Base-by-base conservation (phyloP, 2,113 vertebrate species). In the Phalacrocorax brasilianus region DNA sequence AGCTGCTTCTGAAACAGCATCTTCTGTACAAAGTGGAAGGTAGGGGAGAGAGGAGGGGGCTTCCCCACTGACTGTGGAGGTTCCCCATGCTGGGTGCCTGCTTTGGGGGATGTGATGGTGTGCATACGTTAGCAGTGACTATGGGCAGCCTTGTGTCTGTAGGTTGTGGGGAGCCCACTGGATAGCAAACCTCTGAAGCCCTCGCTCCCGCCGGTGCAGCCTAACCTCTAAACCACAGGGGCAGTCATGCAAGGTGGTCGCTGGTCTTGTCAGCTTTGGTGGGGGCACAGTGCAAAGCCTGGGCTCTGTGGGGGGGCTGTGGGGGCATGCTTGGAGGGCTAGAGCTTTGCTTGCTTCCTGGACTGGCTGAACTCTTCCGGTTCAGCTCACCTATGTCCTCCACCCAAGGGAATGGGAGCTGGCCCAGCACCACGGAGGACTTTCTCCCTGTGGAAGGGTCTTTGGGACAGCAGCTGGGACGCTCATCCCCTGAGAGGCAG, bases 111-210 rank as follows among this genome's bases (percentile, higher is more conserved):
- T 0, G 2, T 2, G 1, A 17, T 75, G n/a, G 20, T 2, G 3
- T 2, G 2, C 1, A 0, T 4, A 15, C 10, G 19, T 40, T 21
- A 12, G 52, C 2, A 5, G 26, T 4, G 59, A 19, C 30, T 53
- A 5, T 1, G 5, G 30, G 8, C n/a, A 76, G 71, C 19, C 22
- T 56, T 0, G 0, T 5, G 13, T 15, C 40, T n/a, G 30, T 2
- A 2, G 2, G 4, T 8, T n/a, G 35, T 22, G 38, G 16, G 11
- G 11, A 76, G 13, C 10, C 17, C 20, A 21, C 5, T 3, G 3
- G 5, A 35, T 15, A 61, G 14, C 7, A 88, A 79, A 23, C 2
- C 8, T 33, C 27, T 4, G 1, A 33, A 82, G 35, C 23, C 5
- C 22, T 67, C 0, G 0, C 4, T 95, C 8, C 14, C 2, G 0